Base-by-base conservation (phyloP, 2,113 vertebrate species). In the Anas platyrhynchos region DNA sequence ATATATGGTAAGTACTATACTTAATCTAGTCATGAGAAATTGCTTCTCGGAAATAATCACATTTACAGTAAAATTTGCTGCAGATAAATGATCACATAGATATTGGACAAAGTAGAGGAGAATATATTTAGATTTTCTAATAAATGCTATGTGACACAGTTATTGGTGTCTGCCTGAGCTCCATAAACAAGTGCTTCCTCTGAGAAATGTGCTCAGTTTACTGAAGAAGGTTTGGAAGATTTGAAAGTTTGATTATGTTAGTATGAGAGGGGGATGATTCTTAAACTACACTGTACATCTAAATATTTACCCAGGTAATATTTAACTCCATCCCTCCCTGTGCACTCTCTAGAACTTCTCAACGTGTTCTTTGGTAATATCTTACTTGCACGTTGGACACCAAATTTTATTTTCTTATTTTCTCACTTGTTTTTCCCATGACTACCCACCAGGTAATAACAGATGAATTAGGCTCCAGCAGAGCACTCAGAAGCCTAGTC, bases 11-110 rank as follows among this genome's bases (percentile, higher is more conserved):
- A 96, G 54, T 94, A 89, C 83, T 93, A 44, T 77, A 91, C 56
- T 97, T 95, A 96, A 96, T 79, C 83, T 76, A 95, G 66, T 86
- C 74, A 97, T 96, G 95, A 97, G 95, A 97, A 97, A 97, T 96
- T 94, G 89, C 89, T 98, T 97, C 86, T 97, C 96, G 96, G 95
- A 97, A 98, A 95, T 97, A 91, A 97, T 96, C 88, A 96, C 50
- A 77, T 94, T 98, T 98, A 96, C 95, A 95, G 96, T 97, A 97
- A 98, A 97, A 97, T 88, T 96, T 96, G 73, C 85, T 91, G 32
- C 81, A 96, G 78, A 97, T 92, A 98, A 96, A 97, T 88, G 58
- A 72, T 94, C 89, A 65, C 80, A 94, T 62, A 96, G 69, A 97
- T 95, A 89, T 36, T 93, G 86, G 81, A 92, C 89, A 89, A 87